Percentiles rank a stretch among this genome's conserved stretches.
Evolutionary conservation across 2,113 vertebrate species (phyloP).

Genomic region (Oncorhynchus kisutch): DNA sequence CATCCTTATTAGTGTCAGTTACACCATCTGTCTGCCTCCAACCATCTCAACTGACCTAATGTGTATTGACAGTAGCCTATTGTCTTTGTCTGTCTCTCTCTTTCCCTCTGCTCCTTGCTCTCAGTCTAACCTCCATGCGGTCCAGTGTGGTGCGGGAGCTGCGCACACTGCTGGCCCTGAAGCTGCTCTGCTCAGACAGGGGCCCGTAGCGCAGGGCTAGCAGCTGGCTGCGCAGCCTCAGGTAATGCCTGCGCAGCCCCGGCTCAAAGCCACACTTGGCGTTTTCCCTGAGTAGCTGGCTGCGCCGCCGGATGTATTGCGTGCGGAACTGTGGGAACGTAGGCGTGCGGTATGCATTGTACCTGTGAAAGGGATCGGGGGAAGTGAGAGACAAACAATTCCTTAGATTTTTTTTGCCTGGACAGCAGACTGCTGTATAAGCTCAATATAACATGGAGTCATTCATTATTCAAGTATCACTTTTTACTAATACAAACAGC

Average conservation of each 20-base stretch:
- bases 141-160: constrained; percentile 93
- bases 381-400: background rate
- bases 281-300: constrained; percentile 93
- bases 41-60: no score
- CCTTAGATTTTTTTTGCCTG: no score
- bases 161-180: constrained; percentile 89
- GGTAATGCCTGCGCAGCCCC: constrained; percentile 86
- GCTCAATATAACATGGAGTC: no score
- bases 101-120: no score
- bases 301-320: constrained; percentile 93
- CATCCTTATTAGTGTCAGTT: no score
- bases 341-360: constrained; percentile 95
- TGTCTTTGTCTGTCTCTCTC: background rate
- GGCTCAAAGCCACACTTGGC: constrained; percentile 88
- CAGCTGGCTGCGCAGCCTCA: constrained; percentile 88
- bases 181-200: constrained; percentile 93
- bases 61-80: no score
- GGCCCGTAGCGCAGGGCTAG: constrained; percentile 90
- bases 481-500: no score
- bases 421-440: no score
- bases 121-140: constrained; percentile 89
- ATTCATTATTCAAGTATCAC: no score
- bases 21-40: no score
- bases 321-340: constrained; percentile 95
- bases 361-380: constrained; percentile 67